A percentile compares a stretch with the other conserved stretches of the same genome.
Conservation (phyloP, 2,888 invertebrate genomes). For the Cremastobaeus sp. region DNA sequence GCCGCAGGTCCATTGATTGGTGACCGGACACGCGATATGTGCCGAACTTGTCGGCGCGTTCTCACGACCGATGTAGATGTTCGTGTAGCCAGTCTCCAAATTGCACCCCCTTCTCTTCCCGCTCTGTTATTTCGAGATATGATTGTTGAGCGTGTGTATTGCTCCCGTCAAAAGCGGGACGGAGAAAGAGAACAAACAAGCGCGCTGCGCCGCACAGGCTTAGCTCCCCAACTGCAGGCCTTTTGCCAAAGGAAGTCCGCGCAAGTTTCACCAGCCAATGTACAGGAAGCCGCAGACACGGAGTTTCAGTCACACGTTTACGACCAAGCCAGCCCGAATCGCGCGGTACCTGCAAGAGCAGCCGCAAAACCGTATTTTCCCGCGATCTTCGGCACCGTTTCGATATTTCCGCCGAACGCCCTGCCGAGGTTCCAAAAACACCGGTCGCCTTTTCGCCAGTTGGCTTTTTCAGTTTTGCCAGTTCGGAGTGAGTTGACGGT, state of each 20-base stretch:
- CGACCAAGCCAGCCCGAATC: conserved; percentile 59
- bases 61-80: conserved; percentile 45
- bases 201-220: too few relatives aligned
- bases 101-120: conserved; percentile 33
- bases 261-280: conserved; percentile 73
- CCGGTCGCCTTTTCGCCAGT: too few relatives aligned
- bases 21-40: conserved; percentile 45
- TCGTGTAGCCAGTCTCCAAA: conserved; percentile 27
- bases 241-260: conserved; percentile 69
- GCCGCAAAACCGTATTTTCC: too few relatives aligned
- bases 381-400: too few relatives aligned
- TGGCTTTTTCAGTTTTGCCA: too few relatives aligned
- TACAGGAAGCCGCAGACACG: conserved; percentile 68
- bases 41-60: conserved; percentile 38
- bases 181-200: conserved; percentile 34
- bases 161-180: conserved; percentile 25
- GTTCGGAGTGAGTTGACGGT: too few relatives aligned
- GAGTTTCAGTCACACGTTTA: conserved; percentile 72
- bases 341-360: too few relatives aligned
- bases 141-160: conserved; percentile 59
- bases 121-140: conserved; percentile 61
- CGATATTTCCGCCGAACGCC: too few relatives aligned
- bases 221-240: conserved; percentile 61
- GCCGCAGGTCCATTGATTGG: conserved; percentile 46
- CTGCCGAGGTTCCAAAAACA: too few relatives aligned